phyloP scores from a whole-genome alignment of 2,113 vertebrate species.

The Ia io region DNA sequence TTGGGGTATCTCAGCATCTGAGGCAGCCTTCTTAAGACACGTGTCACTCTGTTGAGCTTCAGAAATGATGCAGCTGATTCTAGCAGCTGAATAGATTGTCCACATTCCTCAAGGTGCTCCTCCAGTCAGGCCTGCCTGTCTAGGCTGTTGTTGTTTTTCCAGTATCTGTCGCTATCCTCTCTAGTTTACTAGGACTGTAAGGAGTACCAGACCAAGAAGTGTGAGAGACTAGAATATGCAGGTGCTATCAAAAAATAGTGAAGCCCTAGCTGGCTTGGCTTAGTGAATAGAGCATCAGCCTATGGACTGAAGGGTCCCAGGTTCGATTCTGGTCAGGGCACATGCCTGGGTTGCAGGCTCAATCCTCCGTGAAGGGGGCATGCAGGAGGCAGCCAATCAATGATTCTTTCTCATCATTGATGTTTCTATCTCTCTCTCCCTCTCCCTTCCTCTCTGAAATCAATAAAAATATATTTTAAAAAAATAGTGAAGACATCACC shows the following conservation, averaged over 20 bases:
- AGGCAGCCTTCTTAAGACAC: no score
- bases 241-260: not conserved
- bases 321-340: no score
- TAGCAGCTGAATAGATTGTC: not conserved
- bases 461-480: no score
- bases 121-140: rapidly evolving
- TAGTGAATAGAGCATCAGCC: no score
- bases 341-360: no score
- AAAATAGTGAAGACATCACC: not conserved
- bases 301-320: no score
- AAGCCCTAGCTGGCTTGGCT: not conserved
- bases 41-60: not conserved
- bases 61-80: not conserved
- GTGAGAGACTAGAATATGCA: not conserved
- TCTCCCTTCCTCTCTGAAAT: no score
- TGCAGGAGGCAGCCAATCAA: no score
- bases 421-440: no score
- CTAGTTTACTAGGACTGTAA: not conserved
- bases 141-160: not conserved
- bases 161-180: not conserved
- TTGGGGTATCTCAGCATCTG: not conserved
- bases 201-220: not conserved
- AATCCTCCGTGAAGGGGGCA: no score
- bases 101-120: not conserved
- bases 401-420: no score